A percentile compares a stretch with the other conserved stretches of the same genome.
phyloP scores from a whole-genome alignment of 35 echinoderm and acorn worm species.

The Ophioderma brevispina region DNA sequence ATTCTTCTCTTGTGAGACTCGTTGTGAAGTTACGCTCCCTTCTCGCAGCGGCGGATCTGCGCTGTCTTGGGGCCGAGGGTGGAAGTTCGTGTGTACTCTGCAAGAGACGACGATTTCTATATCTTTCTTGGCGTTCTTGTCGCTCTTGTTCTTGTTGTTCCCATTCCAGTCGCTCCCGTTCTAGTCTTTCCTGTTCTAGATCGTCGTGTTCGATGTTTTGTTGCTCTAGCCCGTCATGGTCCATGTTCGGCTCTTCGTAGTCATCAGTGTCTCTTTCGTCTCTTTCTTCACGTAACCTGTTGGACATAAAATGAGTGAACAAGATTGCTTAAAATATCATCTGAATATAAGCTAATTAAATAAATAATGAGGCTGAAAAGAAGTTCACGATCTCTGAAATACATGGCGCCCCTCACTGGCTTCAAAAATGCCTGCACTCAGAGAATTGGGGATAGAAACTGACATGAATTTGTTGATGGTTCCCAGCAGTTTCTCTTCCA shows the following conservation, averaged over 20 bases:
- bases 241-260: not conserved
- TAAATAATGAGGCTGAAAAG: no score
- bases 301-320: no score
- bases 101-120: not conserved
- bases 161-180: not conserved
- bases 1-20: constrained; percentile 1
- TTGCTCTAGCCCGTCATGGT: not conserved
- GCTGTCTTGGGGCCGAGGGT: not conserved
- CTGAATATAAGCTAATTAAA: no score
- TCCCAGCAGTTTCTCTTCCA: no score
- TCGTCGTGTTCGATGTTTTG: not conserved
- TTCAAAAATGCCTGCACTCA: no score
- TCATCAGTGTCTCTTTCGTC: not conserved
- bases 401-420: no score
- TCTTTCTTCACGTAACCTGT: constrained; percentile 5
- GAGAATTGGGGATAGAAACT: no score
- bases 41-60: not conserved
- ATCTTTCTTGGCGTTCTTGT: not conserved
- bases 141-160: not conserved
- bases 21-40: not conserved
- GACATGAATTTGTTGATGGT: no score
- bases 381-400: no score
- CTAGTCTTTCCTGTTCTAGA: not conserved
- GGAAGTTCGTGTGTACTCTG: not conserved
- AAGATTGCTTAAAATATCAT: no score